Conservation (phyloP, 1,140 invertebrate genomes). For the Drosophila baimaii region DNA sequence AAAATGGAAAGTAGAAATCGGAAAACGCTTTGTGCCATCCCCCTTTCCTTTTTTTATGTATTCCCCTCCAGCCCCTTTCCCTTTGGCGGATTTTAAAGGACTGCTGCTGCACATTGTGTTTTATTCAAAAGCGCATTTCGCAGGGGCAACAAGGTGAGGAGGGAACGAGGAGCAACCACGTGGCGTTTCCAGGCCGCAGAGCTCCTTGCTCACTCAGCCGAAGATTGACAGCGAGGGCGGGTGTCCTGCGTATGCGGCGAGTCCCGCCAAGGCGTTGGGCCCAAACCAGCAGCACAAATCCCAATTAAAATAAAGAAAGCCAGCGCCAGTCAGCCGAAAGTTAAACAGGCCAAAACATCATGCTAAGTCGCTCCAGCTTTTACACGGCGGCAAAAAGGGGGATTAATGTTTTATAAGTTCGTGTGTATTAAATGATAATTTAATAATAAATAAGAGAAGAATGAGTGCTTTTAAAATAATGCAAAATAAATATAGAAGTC, state of each 20-base stretch:
- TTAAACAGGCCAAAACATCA: slow-evolving; percentile 69
- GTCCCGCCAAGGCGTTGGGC: slow-evolving; percentile 59
- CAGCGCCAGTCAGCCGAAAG: slow-evolving; percentile 67
- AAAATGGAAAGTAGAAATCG: slow-evolving; percentile 64
- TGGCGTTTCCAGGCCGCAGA: slow-evolving; percentile 45
- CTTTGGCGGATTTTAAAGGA: slow-evolving; percentile 45
- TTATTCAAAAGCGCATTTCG: slow-evolving; percentile 78
- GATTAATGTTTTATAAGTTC: no score
- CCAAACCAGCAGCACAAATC: slow-evolving; percentile 57
- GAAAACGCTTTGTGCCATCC: slow-evolving; percentile 64
- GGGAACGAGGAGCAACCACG: slow-evolving; percentile 57
- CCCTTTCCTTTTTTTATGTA: slow-evolving; percentile 3
- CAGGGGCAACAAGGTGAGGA: slow-evolving; percentile 16
- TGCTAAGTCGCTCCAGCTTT: slow-evolving; percentile 35
- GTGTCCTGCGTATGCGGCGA: slow-evolving; percentile 31
- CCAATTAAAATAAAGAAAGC: slow-evolving; percentile 81
- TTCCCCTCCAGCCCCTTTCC: not conserved
- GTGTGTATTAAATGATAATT: no score
- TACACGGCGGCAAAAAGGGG: slow-evolving; percentile 10
- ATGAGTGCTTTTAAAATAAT: not conserved
- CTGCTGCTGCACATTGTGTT: slow-evolving; percentile 69
- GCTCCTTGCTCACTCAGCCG: slow-evolving; percentile 53
- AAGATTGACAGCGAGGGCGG: slow-evolving; percentile 54
- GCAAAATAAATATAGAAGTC: not conserved
- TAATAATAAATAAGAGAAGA: not conserved